Percentiles rank a stretch among this genome's conserved stretches.
Conservation (phyloP, 2,888 invertebrate genomes). For the Julus scanicus region DNA sequence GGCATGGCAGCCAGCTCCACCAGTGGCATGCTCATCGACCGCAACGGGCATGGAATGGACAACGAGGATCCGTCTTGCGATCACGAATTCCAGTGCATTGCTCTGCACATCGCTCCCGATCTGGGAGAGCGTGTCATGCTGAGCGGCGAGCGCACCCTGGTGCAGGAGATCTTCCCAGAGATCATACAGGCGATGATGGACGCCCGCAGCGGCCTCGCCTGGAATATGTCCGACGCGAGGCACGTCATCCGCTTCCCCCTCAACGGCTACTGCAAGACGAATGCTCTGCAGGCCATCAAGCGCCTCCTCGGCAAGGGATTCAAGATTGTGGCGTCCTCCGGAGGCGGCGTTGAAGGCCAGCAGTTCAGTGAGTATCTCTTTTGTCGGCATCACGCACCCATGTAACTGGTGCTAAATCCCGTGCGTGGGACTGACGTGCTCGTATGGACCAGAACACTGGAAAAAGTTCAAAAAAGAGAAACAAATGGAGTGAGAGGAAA, state of each 20-base stretch:
- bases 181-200: conserved; percentile 80
- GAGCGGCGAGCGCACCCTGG: conserved; percentile 80
- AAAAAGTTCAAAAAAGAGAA: not conserved
- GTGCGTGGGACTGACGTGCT: not conserved
- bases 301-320: conserved; percentile 83
- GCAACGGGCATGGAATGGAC: conserved; percentile 53
- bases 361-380: conserved; percentile 91
- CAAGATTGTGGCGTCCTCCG: conserved; percentile 82
- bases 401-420: conserved; percentile 57
- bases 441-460: not conserved
- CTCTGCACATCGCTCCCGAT: conserved; percentile 83
- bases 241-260: conserved; percentile 87
- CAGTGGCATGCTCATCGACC: conserved; percentile 51
- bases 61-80: conserved; percentile 49
- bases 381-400: conserved; percentile 70
- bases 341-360: conserved; percentile 88
- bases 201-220: conserved; percentile 80
- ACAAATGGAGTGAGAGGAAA: not conserved
- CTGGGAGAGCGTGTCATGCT: conserved; percentile 84
- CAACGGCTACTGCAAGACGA: conserved; percentile 89
- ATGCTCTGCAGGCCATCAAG: conserved; percentile 88
- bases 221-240: conserved; percentile 80
- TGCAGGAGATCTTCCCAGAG: conserved; percentile 75
- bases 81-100: conserved; percentile 78
- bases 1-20: conserved; percentile 31